These are phyloP conservation scores for Lamprotornis superbus DNA, from an alignment of 2,113 vertebrate genomes.

Conservation along the genomic window DNA sequence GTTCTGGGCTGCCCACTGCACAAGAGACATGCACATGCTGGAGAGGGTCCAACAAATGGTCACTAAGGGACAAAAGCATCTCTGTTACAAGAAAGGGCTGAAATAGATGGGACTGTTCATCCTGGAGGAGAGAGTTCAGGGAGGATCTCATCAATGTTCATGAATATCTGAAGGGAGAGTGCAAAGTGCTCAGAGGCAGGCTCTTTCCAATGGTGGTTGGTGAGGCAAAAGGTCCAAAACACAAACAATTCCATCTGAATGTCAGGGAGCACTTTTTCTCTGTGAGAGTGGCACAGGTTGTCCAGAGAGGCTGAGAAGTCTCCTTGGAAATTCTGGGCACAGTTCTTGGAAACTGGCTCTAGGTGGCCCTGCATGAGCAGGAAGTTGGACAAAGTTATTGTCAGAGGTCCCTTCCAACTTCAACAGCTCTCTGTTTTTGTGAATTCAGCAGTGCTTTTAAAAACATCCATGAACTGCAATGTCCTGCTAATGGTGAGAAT, in stretches of 20 bases:
- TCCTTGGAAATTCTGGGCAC: background rate
- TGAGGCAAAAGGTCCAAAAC: background rate
- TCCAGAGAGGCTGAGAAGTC: background rate
- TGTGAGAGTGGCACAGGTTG: background rate
- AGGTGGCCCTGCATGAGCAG: background rate
- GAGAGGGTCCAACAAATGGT: background rate
- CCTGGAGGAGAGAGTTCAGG: background rate
- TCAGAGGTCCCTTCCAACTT: background rate
- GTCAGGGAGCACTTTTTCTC: background rate
- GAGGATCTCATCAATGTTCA: background rate
- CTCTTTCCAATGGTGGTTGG: background rate
- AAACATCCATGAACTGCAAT: background rate
- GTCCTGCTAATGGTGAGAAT: background rate
- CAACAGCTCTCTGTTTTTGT: background rate
- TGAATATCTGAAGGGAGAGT: background rate
- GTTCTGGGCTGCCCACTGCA: background rate
- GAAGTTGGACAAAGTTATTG: background rate
- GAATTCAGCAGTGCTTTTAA: background rate
- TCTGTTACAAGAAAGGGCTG: background rate
- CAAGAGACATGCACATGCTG: background rate
- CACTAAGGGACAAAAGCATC: rapidly evolving
- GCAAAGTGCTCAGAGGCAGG: background rate
- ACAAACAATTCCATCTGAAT: background rate
- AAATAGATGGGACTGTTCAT: background rate
- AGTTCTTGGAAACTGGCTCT: background rate